Evolutionary conservation across 2,797 vertebrate species (phyloP), one percentile per base, ranked within the genome.

Genomic region (Cyprinodon diabolis): DNA sequence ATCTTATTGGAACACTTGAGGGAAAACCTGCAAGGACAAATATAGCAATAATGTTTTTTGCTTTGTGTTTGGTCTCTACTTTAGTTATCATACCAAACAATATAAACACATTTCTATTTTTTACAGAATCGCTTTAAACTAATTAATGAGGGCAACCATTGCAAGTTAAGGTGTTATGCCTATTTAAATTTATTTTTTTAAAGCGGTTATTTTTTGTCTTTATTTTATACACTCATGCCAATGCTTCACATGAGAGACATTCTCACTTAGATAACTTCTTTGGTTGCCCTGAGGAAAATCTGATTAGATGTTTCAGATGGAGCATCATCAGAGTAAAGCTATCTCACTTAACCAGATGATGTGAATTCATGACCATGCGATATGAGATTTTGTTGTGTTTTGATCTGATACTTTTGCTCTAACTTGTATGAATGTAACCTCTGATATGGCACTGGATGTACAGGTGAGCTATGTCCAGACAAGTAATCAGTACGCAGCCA

Each of bases 401-500:
- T 35, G 25, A 30, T 57, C 5, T 9, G 15, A 60, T 30, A 30
- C 30, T 52, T 58, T 72, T 57, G 3, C 23, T 49, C 21, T n/a
- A 11, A 23, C 23, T 35, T 78, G 6, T 67, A 12, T 40, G 35
- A 62, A 62, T 40, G 4, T 40, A 2, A 37, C 13, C 6, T 68
- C 10, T 23, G 62, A 67, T 40, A 2, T 54, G 35, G 37, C 40
- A 0, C 0, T 73, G 5, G 45, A 74, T 69, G 12, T 25, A 66
- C 66, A 55, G 63, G 37, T 71, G 52, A 69, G 69, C 2, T 0
- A 90, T 85, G 87, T 80, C 66, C 15, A 67, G 25, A n/a, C 82
- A 78, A 73, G 89, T 90, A 82, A 77, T 93, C 63, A 77, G 62
- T 65, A 78, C 56, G 66, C 90, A 93, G 67, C 89, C 91, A 6